Conservation (phyloP, 2,888 invertebrate genomes). For the Mimas tiliae region DNA sequence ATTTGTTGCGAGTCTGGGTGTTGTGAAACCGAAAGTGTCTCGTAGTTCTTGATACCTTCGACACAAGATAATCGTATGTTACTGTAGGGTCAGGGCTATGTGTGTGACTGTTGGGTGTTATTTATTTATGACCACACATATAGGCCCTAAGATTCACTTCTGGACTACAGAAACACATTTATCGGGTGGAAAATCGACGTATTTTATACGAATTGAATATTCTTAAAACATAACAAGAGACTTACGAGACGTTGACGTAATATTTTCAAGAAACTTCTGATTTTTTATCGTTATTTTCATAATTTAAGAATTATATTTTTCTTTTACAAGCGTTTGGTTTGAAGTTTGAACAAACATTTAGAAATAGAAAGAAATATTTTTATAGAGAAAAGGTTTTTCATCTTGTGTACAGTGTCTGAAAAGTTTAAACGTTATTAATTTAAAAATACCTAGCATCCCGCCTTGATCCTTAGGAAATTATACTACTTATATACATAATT, state of each 20-base stretch:
- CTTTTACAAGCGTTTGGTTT: background rate
- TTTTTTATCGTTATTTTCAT: background rate
- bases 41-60: too few species aligned
- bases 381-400: background rate
- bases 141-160: background rate
- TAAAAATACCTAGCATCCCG: background rate
- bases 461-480: background rate
- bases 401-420: constrained; percentile 2
- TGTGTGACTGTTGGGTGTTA: too few species aligned
- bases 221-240: constrained; percentile 1
- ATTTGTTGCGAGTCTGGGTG: too few species aligned
- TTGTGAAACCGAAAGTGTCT: too few species aligned
- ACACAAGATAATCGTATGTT: too few species aligned
- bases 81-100: too few species aligned
- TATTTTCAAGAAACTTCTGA: background rate
- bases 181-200: constrained; percentile 6
- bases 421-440: constrained; percentile 9
- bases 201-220: background rate
- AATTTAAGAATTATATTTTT: background rate
- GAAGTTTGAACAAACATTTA: background rate
- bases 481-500: background rate
- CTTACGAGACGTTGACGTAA: background rate
- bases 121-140: too few species aligned
- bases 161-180: background rate
- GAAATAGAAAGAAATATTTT: background rate